Evolutionary conservation across 2,113 vertebrate species (phyloP), one percentile per base, ranked within the genome.

Genomic region (Gobiocypris rarus): DNA sequence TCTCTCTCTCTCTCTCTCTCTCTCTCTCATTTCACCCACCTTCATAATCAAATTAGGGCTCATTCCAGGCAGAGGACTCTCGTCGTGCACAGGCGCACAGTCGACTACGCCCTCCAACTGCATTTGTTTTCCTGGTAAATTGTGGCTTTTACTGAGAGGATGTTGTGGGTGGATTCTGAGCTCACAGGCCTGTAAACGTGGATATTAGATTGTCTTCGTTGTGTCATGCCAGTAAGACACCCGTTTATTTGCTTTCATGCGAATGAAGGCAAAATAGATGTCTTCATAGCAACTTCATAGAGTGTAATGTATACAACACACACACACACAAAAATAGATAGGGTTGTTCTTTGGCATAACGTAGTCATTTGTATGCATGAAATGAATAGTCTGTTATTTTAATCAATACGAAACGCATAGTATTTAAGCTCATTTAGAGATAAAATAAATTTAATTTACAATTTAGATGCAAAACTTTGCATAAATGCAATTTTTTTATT

Each of bases 41-140:
- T 81, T 73, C 84, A 87, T 92, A 93, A 93, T 92, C 87, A 91
- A 91, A 91, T 94, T 89, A 92, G 90, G 84, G 89, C 89, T 88
- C 86, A 90, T 89, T 90, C 84, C 89, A 91, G 90, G 89, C 87
- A 90, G 58, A 91, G 89, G 87, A 86, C 86, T 86, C 82, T 83
- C 84, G 87, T 80, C 87, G 41, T 80, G 85, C 76, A 85, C 89
- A 89, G 87, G 89, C 89, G 83, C 87, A 86, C 89, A 89, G 87
- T 83, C 89, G 91, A 89, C 91, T 91, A 93, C 92, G 90, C 93
- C 93, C 92, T 92, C 90, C 90, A 90, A 91, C 90, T 92, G 92
- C 92, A 91, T 92, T 81, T 92, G 90, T 91, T 93, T 93, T 92
- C 89, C 91, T 89, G 87, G 89, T 91, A 90, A 91, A 91, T 90